Base-by-base conservation (phyloP, 1,140 invertebrate genomes). In the Apolygus lucorum region DNA sequence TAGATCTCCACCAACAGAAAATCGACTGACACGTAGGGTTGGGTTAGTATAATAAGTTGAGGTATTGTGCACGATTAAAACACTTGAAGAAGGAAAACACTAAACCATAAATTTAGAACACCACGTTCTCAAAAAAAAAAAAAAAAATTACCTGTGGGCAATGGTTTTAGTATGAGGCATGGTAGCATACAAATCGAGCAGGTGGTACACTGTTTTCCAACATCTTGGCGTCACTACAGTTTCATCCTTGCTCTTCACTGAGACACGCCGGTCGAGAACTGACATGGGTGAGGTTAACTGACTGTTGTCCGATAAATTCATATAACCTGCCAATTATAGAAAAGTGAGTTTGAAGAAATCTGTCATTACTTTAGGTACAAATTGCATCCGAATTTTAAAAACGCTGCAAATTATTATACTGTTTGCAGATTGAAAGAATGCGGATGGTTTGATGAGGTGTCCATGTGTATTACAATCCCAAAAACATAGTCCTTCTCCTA, bases 101-200 rank as follows among this genome's bases (percentile, higher is more conserved):
- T n/a, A 68, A 63, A 28, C 8, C 14, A 49, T 25, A 54, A 22
- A 1, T 42, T 67, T 70, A 14, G n/a, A 26, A 34, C 22, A 8
- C 22, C 8, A 21, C 22, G 11, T 11, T 63, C 22, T 63, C 8
- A 63, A n/a, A 63, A 63, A 21, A n/a, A n/a, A n/a, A n/a, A n/a
- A n/a, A 49, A 42, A 4, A 22, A 52, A 27, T 68, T 71, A 81
- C 68, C 82, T 79, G 72, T 86, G 84, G 21, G 82, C 84, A 14
- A 97, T 89, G 0, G 93, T 96, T 79, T 96, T 96, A 0, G 92
- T 92, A 76, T 96, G 94, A 0, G 95, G 93, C 85, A 93, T 91
- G 21, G 91, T 94, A 1, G 93, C 92, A 77, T 98, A 97, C 24
- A 97, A 79, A 76, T 97, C 93, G 34, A 98, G 79, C 21, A 98